These are phyloP conservation scores for Hylia prasina DNA, from an alignment of 2,113 vertebrate species.

Conservation along the genomic window DNA sequence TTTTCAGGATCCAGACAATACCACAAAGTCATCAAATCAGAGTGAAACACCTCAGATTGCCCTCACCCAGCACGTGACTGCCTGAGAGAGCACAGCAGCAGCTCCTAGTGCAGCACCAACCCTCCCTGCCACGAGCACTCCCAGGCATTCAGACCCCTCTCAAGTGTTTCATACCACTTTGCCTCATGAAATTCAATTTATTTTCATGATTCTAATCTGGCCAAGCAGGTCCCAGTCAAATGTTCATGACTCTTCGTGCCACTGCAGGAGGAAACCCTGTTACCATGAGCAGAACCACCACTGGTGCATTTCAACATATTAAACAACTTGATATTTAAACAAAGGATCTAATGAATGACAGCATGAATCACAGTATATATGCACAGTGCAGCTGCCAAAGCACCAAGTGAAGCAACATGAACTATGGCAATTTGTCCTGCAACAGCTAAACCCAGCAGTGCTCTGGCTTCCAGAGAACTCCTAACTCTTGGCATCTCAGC, in stretches of 20 bases:
- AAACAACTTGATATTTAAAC: background rate
- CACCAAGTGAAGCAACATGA: background rate
- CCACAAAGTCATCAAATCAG: background rate
- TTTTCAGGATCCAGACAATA: background rate
- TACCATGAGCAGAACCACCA: background rate
- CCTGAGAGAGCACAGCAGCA: background rate
- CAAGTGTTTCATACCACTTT: fast-evolving
- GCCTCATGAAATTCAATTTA: background rate
- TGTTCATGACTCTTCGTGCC: fast-evolving
- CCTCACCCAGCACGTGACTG: fast-evolving
- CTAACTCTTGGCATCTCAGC: background rate
- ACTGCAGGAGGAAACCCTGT: background rate
- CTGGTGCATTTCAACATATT: background rate
- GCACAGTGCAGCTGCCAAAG: background rate
- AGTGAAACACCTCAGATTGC: background rate
- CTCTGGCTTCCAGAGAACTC: background rate
- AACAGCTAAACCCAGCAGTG: background rate
- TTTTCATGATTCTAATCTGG: background rate
- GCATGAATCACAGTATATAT: background rate
- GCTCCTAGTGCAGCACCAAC: background rate
- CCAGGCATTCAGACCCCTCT: background rate
- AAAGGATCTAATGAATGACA: background rate
- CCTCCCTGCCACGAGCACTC: background rate
- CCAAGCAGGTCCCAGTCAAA: background rate
- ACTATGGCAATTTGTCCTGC: background rate